phyloP scores from a whole-genome alignment of 2,888 invertebrate species.

The Cryptophagus acutangulus region DNA sequence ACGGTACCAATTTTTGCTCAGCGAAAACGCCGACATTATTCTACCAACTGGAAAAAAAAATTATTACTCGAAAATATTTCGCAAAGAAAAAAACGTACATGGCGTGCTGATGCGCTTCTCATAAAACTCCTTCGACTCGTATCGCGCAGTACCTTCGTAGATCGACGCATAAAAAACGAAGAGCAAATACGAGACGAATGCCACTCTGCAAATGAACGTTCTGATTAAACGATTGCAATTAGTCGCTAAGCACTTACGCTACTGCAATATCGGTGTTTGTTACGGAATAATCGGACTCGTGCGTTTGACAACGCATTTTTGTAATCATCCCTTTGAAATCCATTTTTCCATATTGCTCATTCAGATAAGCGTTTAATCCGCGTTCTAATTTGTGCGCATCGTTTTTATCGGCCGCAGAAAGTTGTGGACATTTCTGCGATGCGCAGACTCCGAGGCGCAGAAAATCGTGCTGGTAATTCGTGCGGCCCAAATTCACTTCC shows the following conservation, averaged over 20 bases:
- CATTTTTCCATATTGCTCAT: too few relatives aligned
- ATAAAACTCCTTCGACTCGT: constrained; percentile 7
- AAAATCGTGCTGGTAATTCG: constrained; percentile 36
- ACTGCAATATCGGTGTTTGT: too few relatives aligned
- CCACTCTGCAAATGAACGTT: too few relatives aligned
- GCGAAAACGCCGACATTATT: constrained; percentile 15
- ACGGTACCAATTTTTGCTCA: constrained; percentile 18
- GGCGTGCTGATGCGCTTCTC: constrained; percentile 5
- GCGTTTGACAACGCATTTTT: too few relatives aligned
- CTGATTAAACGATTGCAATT: too few relatives aligned
- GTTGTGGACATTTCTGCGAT: constrained; percentile 30
- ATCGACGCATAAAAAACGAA: constrained; percentile 17
- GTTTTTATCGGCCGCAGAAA: too few relatives aligned
- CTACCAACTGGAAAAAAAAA: constrained; percentile 13
- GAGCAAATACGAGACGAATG: constrained; percentile 10
- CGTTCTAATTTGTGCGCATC: too few relatives aligned
- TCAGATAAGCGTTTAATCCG: too few relatives aligned
- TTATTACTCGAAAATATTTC: not conserved
- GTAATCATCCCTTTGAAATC: too few relatives aligned
- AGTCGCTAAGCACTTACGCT: too few relatives aligned
- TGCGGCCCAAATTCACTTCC: constrained; percentile 30
- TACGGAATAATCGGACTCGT: too few relatives aligned
- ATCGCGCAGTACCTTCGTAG: constrained; percentile 11
- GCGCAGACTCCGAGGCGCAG: constrained; percentile 38
- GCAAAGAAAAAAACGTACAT: not conserved